Base-by-base conservation (phyloP, 2,797 vertebrate species). In the Eulemur rubriventer region DNA sequence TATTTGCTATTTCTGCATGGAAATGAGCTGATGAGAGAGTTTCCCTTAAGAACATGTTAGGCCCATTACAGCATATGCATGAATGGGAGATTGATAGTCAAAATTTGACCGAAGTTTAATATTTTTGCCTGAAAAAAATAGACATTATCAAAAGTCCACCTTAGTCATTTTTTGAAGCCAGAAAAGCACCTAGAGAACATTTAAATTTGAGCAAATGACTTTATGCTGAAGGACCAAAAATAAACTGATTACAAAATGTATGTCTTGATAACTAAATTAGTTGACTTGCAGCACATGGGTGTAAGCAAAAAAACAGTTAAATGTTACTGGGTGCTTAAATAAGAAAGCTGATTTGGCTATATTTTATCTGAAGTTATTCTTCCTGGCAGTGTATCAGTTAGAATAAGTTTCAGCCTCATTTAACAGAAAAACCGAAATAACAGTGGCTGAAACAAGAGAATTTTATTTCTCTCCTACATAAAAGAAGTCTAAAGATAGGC, bases 371-470 rank as follows among this genome's bases (percentile, higher is more conserved):
- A 55, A 95, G 26, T 80, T 73, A 81, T 67, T 95, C 65, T 92
- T 95, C 80, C 72, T 69, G 65, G 48, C 35, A 43, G 28, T 41
- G 1, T 87, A 91, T 96, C 52, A 93, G 81, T 92, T 65, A 84
- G 83, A 94, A 75, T 91, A 95, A 86, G n/a, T 35, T 67, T 92
- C 26, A 81, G 35, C 35, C 35, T 94, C 59, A 85, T 69, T 57
- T 95, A 91, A 87, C 55, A 26, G 48, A 57, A 95, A 93, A 87
- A 61, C 2, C 24, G 92, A 97, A 97, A 70, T 86, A 95, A 84
- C 35, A 94, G 33, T 89, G 55, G 30, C 87, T 91, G 28, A 95
- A 94, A 95, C 7, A 75, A 95, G 85, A 91, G n/a, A 75, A 72
- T 63, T 89, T 41, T 85, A n/a, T 57, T 82, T 95, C 41, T 69